These are phyloP conservation scores for Pentamera pediparva DNA, from an alignment of 53 echinoderm and acorn worm genomes.

Conservation along the genomic window DNA sequence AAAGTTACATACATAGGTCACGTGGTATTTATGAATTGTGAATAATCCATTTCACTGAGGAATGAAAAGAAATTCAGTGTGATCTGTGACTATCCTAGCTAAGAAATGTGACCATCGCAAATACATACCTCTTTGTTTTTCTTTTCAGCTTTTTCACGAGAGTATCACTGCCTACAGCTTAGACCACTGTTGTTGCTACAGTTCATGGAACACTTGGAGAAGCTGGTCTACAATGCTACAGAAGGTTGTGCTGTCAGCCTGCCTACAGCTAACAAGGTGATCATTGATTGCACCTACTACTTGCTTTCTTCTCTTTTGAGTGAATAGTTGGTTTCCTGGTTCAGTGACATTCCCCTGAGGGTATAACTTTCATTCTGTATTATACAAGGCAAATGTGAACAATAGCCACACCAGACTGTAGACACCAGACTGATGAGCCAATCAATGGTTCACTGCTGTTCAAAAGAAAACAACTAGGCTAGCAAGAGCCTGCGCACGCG, in stretches of 20 bases:
- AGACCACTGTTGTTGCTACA: conserved; percentile 81
- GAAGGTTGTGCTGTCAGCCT: conserved; percentile 83
- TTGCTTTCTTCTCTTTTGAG: neutral
- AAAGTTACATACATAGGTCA: too few species aligned
- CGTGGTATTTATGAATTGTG: too few species aligned
- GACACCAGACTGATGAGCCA: too few species aligned
- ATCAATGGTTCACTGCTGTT: too few species aligned
- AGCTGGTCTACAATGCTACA: conserved; percentile 91
- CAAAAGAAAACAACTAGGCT: too few species aligned
- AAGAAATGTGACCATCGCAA: neutral
- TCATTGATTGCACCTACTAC: neutral
- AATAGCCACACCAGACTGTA: too few species aligned
- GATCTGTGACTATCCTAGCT: too few species aligned
- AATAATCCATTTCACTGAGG: too few species aligned
- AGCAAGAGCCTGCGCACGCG: too few species aligned
- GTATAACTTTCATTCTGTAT: too few species aligned
- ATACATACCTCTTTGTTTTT: neutral
- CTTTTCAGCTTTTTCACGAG: conserved; percentile 61
- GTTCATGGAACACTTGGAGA: conserved; percentile 90
- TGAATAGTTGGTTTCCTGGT: neutral
- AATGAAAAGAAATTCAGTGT: too few species aligned
- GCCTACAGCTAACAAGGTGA: conserved; percentile 74
- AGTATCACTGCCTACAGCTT: conserved; percentile 56
- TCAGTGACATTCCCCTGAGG: neutral
- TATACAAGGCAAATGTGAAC: too few species aligned